Percentiles rank a stretch among this genome's conserved stretches.
phyloP scores from a whole-genome alignment of 2,113 vertebrate genomes.

The Capreolus pygargus region DNA sequence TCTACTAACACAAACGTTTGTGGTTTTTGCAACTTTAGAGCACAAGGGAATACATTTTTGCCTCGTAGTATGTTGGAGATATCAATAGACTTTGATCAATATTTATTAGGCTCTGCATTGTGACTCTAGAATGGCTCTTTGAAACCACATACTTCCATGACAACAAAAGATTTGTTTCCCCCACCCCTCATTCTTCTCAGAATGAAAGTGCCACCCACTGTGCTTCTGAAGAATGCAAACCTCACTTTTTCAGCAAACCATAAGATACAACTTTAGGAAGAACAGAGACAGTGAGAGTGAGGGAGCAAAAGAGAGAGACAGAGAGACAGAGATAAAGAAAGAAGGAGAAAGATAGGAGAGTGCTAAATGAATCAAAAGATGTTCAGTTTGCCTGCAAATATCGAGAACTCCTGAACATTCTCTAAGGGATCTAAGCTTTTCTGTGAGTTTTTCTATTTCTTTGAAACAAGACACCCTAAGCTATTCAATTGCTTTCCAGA shows the following conservation, averaged over 20 bases:
- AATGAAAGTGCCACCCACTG: not conserved
- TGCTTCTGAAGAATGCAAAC: not conserved
- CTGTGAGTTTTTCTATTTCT: slow-evolving; percentile 11
- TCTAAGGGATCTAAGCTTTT: not conserved
- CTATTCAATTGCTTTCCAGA: slow-evolving; percentile 32
- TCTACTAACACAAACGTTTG: not conserved
- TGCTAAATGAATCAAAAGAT: not conserved
- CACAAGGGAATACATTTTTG: not conserved
- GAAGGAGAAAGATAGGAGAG: not conserved
- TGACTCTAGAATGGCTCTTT: not conserved
- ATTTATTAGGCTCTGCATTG: not conserved
- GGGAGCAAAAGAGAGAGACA: not conserved
- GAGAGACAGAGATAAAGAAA: not conserved
- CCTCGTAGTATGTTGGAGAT: not conserved
- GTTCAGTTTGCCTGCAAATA: not conserved
- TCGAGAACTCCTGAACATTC: not conserved
- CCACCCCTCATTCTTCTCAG: not conserved
- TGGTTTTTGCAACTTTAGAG: slow-evolving; percentile 21
- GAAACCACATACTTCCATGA: not conserved
- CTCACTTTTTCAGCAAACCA: not conserved
- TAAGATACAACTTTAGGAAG: not conserved
- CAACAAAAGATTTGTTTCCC: not conserved
- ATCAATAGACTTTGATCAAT: not conserved
- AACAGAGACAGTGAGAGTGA: not conserved
- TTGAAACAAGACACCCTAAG: slow-evolving; percentile 31